Evolutionary conservation across 2,888 invertebrate species (phyloP), one percentile per base, ranked within the genome.

Genomic region (Pachycephus smyrnensis): DNA sequence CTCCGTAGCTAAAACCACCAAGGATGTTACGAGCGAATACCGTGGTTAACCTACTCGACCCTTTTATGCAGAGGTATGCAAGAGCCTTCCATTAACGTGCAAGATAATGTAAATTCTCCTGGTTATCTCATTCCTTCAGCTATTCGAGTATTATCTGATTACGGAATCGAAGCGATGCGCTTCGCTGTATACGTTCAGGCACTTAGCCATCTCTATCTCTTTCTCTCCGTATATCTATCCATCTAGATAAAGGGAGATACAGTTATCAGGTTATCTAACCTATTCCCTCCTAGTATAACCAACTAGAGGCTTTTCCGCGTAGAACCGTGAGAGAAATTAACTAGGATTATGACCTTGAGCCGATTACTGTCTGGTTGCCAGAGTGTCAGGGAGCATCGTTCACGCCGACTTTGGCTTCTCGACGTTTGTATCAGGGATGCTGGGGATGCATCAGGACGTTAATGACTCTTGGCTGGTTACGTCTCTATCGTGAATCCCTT

Each of bases 101-200:
- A 75, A 75, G 79, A 78, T 77, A 82, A 76, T 82, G 80, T 79
- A 82, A 82, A 80, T 79, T 75, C 79, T 73, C 68, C 76, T 79
- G 75, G 75, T 82, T 82, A 82, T 74, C 77, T 69, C 74, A 40
- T 23, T 55, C 55, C 23, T 55, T 55, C 23, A 23, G 55, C 55
- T 6, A 55, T 55, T 55, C 55, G 9, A 23, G 55, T 55, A 9
- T 23, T 55, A 6, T 6, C 55, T 55, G 23, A 55, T 55, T 55
- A 55, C 9, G 23, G 9, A 55, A 55, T 55, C 55, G 55, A 55
- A 55, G 55, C 55, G 9, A 9, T 55, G 9, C 55, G 23, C 55
- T 55, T 55, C 9, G 0, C 55, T 23, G 23, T 23, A 55, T 55
- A 23, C 55, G 55, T 23, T 55, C 55, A 9, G 55, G 23, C 23